A percentile compares a stretch with the other conserved stretches of the same genome.
These are phyloP conservation scores for Drosophila neocordata DNA, from an alignment of 1,140 invertebrate genomes.

Conservation along the genomic window DNA sequence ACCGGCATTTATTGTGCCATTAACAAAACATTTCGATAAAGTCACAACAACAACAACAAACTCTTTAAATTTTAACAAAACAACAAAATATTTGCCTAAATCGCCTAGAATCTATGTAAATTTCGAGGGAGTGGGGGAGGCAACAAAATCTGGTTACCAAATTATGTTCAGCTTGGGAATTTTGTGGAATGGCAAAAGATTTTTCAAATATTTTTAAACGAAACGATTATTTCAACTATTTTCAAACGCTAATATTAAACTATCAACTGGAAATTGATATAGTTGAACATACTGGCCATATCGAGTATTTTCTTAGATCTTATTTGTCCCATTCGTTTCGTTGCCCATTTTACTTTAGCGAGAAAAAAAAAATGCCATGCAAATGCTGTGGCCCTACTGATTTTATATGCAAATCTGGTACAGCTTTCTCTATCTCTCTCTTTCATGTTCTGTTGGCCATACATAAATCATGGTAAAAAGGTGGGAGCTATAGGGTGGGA, in stretches of 20 bases:
- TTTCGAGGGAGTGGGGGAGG: no score
- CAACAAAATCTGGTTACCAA: no score
- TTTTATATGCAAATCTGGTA: conserved; percentile 69
- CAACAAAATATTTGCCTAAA: background rate
- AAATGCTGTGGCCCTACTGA: conserved; percentile 31
- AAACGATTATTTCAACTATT: background rate
- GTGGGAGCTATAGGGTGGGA: background rate
- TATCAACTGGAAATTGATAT: conserved; percentile 1
- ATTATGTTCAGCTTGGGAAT: no score
- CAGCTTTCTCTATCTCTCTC: conserved; percentile 37
- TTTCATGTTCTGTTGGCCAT: conserved; percentile 43
- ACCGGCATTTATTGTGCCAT: conserved; percentile 4
- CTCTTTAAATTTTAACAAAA: conserved; percentile 1
- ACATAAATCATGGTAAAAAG: conserved; percentile 67
- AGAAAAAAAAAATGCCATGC: background rate
- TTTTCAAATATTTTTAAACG: no score
- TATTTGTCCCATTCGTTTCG: background rate
- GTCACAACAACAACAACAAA: background rate
- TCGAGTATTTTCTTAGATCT: background rate
- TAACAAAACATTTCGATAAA: conserved; percentile 1
- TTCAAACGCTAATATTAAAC: background rate
- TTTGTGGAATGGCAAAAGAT: no score
- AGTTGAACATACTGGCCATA: background rate
- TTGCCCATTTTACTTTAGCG: background rate
- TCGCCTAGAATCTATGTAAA: background rate